Evolutionary conservation across 1,140 invertebrate genomes (phyloP).

Genomic region (Pemphigus obesinymphae): DNA sequence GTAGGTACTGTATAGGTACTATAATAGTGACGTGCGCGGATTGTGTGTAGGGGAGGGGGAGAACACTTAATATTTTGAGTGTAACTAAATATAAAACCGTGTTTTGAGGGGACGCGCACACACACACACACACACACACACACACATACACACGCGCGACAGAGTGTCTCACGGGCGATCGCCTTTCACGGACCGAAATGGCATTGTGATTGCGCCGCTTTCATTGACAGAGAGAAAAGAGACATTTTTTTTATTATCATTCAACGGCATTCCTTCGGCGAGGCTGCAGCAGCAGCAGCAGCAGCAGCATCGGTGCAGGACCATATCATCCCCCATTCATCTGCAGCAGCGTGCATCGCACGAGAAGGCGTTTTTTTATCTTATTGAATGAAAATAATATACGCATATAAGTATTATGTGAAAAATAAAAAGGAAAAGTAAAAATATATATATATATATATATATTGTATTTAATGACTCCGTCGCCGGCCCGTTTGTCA

Average conservation of each 20-base stretch:
- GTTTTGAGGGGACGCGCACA: too few species aligned
- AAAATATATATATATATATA: too few species aligned
- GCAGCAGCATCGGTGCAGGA: too few species aligned
- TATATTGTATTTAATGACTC: not conserved
- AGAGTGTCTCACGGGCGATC: not conserved
- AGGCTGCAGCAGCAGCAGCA: too few species aligned
- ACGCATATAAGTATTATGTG: not conserved
- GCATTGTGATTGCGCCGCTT: not conserved
- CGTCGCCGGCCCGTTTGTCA: not conserved
- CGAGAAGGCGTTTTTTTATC: not conserved
- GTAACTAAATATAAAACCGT: slow-evolving; percentile 14
- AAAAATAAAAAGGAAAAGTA: not conserved
- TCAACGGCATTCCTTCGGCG: not conserved
- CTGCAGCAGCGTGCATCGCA: too few species aligned
- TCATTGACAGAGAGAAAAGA: not conserved
- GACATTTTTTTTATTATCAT: not conserved
- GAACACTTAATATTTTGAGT: slow-evolving; percentile 6
- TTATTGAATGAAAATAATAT: not conserved
- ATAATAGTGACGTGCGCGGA: not conserved
- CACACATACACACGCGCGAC: too few species aligned
- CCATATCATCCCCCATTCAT: too few species aligned
- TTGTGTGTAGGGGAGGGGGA: not conserved
- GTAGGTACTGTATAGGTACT: not conserved
- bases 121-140: too few species aligned
- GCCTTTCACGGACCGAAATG: not conserved